These are phyloP conservation scores for Takifugu flavidus DNA, from an alignment of 2,113 vertebrate species.

Conservation along the genomic window DNA sequence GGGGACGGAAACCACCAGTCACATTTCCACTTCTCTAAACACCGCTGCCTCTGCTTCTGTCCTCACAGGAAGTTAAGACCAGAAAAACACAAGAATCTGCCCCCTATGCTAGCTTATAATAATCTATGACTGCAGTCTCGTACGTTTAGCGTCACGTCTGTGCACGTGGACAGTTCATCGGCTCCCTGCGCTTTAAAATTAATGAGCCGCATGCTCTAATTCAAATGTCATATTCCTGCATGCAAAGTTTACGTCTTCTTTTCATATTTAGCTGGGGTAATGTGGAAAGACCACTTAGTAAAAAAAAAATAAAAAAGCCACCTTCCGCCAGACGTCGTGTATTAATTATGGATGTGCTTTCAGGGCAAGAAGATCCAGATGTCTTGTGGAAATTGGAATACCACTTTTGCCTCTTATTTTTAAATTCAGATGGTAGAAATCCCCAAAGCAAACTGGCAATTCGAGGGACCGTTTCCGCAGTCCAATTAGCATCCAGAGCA, in stretches of 20 bases:
- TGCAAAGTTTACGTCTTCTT: slow-evolving; percentile 68
- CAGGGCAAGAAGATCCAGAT: slow-evolving; percentile 75
- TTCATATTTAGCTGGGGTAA: slow-evolving; percentile 70
- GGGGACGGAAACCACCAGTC: neutral
- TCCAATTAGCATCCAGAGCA: slow-evolving; percentile 76
- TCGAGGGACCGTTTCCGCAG: slow-evolving; percentile 61
- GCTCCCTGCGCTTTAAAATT: slow-evolving; percentile 61
- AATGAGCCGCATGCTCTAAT: slow-evolving; percentile 71
- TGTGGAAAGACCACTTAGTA: slow-evolving; percentile 69
- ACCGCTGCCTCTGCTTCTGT: neutral
- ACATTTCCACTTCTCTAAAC: neutral
- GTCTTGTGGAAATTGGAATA: slow-evolving; percentile 73
- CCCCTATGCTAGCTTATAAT: slow-evolving; percentile 26
- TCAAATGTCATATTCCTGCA: slow-evolving; percentile 73
- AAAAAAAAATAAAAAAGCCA: slow-evolving; percentile 69
- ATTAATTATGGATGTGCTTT: slow-evolving; percentile 82
- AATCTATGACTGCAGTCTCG: slow-evolving; percentile 46
- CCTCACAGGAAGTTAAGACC: neutral
- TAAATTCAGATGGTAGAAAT: slow-evolving; percentile 67
- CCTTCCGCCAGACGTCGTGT: slow-evolving; percentile 66
- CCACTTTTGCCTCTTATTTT: slow-evolving; percentile 70
- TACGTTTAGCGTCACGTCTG: slow-evolving; percentile 42
- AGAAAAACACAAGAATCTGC: slow-evolving; percentile 1
- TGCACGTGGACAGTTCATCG: slow-evolving; percentile 47
- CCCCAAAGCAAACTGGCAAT: slow-evolving; percentile 59